Percentiles rank a stretch among this genome's conserved stretches.
Evolutionary conservation across 2,113 vertebrate species (phyloP).

Genomic region (Acrocephalus kingi): DNA sequence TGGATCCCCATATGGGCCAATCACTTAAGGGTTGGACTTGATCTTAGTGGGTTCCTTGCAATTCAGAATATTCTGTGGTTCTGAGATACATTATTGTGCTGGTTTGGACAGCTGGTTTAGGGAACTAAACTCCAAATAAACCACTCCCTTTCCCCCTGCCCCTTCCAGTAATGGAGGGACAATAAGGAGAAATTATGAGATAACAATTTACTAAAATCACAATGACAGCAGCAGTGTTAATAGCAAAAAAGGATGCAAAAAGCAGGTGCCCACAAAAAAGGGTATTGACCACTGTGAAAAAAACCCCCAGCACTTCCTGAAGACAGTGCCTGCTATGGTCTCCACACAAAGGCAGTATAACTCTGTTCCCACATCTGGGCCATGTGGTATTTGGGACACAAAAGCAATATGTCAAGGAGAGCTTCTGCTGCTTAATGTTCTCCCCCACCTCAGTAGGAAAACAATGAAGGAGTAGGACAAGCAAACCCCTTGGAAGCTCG

Average conservation of each 20-base stretch:
- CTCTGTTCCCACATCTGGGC: not conserved
- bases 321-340: not conserved
- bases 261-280: not conserved
- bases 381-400: not conserved
- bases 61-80: not conserved
- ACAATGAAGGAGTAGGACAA: accelerated
- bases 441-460: not conserved
- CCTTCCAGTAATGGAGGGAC: not conserved
- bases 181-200: not conserved
- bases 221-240: not conserved
- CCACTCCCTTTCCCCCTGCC: not conserved
- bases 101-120: not conserved
- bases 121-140: not conserved
- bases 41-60: not conserved
- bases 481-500: not conserved
- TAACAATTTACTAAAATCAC: not conserved
- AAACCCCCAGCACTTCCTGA: not conserved
- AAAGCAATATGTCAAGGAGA: not conserved
- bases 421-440: accelerated
- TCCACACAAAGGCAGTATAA: not conserved
- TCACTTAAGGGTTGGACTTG: not conserved
- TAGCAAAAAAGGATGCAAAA: not conserved
- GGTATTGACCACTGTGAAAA: not conserved
- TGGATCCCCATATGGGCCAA: not conserved
- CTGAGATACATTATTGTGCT: not conserved